Percentiles rank a stretch among this genome's conserved stretches.
Evolutionary conservation across 2,113 vertebrate species (phyloP).

Genomic region (Leucosticte australis): DNA sequence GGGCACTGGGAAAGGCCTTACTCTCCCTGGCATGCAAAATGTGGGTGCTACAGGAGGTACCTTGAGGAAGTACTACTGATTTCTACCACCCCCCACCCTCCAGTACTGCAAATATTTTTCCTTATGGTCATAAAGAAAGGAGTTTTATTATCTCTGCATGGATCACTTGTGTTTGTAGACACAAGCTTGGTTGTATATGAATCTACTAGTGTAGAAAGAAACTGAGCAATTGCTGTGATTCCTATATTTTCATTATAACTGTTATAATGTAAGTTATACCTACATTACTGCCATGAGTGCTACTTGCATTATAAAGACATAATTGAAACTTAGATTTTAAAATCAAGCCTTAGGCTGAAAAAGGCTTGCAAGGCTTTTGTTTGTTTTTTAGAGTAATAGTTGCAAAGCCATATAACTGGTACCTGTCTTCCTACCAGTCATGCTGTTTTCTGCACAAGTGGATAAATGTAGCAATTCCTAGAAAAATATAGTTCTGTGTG

Average conservation of each 20-base stretch:
- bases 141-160: not conserved
- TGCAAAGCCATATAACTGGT: not conserved
- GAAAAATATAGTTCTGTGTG: not conserved
- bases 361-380: not conserved
- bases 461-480: not conserved
- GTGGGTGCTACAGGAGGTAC: rapidly evolving
- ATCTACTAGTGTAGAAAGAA: not conserved
- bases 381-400: not conserved
- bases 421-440: not conserved
- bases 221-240: not conserved
- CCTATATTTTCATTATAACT: not conserved
- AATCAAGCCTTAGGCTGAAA: not conserved
- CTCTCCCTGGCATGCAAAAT: not conserved
- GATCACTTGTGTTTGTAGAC: not conserved
- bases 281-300: not conserved
- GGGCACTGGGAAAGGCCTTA: not conserved
- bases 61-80: not conserved
- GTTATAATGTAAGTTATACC: not conserved
- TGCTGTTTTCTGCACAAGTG: not conserved
- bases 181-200: not conserved
- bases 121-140: not conserved
- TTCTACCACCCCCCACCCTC: not conserved
- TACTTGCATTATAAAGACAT: not conserved
- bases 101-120: not conserved
- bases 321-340: not conserved